Evolutionary conservation across 2,888 invertebrate species (phyloP).

Genomic region (Machimus atricapillus): DNA sequence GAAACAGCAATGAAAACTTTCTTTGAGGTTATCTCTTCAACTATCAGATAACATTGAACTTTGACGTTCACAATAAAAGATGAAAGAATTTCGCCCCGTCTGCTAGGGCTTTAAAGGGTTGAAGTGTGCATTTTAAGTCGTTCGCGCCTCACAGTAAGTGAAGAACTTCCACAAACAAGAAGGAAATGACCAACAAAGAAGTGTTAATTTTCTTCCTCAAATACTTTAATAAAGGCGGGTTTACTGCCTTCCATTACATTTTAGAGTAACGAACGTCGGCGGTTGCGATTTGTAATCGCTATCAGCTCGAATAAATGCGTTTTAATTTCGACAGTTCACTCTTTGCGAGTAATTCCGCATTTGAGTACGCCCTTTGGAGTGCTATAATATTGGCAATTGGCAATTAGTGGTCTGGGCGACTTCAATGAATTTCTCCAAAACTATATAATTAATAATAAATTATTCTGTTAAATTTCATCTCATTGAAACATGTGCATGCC

Average conservation of each 20-base stretch:
- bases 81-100: background rate
- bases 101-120: conserved; percentile 34
- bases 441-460: background rate
- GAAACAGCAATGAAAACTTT: conserved; percentile 36
- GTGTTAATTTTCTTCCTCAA: background rate
- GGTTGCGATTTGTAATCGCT: background rate
- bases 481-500: background rate
- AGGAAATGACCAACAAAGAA: background rate
- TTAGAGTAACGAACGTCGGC: background rate
- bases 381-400: background rate
- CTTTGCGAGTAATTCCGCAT: background rate
- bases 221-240: background rate
- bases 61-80: conserved; percentile 25
- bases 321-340: background rate
- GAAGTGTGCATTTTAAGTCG: conserved; percentile 39
- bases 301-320: background rate
- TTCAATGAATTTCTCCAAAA: background rate
- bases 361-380: background rate
- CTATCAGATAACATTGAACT: conserved; percentile 38
- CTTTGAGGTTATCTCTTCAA: conserved; percentile 27
- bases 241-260: background rate
- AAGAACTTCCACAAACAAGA: background rate
- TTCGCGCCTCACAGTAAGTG: conserved; percentile 6
- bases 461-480: background rate
- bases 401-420: background rate